Percentiles rank a stretch among this genome's conserved stretches.
Evolutionary conservation across 1,140 invertebrate genomes (phyloP).

Genomic region (Lysiphlebus fabarum): DNA sequence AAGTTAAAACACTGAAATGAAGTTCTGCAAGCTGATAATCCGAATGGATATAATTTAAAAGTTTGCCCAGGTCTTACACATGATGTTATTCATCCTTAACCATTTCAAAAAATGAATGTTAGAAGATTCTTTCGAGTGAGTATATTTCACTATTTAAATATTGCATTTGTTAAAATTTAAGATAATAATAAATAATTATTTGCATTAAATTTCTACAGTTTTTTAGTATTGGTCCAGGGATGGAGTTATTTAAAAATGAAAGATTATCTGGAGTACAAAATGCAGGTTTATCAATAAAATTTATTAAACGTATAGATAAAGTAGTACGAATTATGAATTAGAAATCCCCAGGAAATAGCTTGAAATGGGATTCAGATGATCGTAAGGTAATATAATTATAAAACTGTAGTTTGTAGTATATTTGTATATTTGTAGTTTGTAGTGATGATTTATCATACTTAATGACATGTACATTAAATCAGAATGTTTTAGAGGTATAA

Average conservation of each 20-base stretch:
- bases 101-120: slow-evolving; percentile 5
- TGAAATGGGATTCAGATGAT: no score
- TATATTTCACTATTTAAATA: not conserved
- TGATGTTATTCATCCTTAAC: not conserved
- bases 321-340: not conserved
- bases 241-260: no score
- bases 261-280: not conserved
- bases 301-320: not conserved
- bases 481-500: no score
- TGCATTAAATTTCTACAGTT: no score
- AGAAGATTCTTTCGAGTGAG: not conserved
- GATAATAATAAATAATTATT: not conserved
- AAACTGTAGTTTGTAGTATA: no score
- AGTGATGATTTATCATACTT: no score
- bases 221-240: no score
- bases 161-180: not conserved
- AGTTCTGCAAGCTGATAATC: not conserved
- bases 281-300: not conserved
- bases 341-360: not conserved
- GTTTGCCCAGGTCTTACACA: not conserved
- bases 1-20: not conserved
- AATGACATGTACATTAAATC: no score
- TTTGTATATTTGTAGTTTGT: no score
- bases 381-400: no score
- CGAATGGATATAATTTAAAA: not conserved